Evolutionary conservation across 2,888 invertebrate species (phyloP).

Genomic region (Epinotia bilunana): DNA sequence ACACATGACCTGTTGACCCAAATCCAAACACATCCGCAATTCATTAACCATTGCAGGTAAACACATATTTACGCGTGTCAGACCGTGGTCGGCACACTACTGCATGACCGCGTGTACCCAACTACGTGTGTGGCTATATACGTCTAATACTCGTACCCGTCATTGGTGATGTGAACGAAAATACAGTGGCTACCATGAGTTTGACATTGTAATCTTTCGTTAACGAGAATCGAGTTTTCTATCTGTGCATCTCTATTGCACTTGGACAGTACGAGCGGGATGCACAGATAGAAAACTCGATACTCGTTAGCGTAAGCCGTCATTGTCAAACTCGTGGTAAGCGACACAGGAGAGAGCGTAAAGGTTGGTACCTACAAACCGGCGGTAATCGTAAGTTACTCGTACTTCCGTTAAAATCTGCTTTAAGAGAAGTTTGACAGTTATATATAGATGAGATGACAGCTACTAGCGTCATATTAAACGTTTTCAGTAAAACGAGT

Average conservation of each 20-base stretch:
- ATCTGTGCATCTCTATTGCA: too few species aligned
- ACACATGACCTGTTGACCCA: slow-evolving; percentile 19
- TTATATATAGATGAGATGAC: background rate
- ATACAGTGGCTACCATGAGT: too few species aligned
- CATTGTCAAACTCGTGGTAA: too few species aligned
- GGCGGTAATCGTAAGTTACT: background rate
- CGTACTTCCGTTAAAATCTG: background rate
- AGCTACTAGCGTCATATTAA: background rate
- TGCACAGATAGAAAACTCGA: too few species aligned
- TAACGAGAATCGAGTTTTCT: too few species aligned
- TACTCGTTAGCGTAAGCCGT: too few species aligned
- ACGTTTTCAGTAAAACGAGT: background rate
- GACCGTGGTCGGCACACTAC: slow-evolving; percentile 27
- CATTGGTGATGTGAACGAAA: slow-evolving; percentile 1
- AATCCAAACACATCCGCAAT: slow-evolving; percentile 20
- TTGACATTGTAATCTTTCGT: too few species aligned
- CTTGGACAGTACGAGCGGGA: too few species aligned
- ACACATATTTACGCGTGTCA: slow-evolving; percentile 29
- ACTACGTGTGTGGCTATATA: background rate
- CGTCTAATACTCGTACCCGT: background rate
- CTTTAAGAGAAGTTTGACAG: background rate
- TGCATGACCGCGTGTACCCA: slow-evolving; percentile 22
- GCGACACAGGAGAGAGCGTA: background rate
- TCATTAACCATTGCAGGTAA: slow-evolving; percentile 29
- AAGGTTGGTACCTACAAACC: background rate